A percentile compares a stretch with the other conserved stretches of the same genome.
Conservation (phyloP, 1,140 invertebrate species). For the Drosophila erecta region DNA sequence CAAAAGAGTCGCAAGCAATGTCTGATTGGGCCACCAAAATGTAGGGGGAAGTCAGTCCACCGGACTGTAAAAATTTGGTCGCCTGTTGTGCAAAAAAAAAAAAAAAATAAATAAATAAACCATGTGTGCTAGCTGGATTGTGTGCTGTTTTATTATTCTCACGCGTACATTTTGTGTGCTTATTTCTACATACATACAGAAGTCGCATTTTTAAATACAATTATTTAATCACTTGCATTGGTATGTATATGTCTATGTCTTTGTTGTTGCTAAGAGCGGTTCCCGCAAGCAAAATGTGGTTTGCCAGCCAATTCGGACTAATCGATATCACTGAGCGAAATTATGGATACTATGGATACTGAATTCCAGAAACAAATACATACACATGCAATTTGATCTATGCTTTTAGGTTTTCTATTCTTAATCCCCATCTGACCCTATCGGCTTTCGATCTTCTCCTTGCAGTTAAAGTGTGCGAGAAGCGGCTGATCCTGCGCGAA, state of each 20-base stretch:
- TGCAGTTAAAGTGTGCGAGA: constrained; percentile 98
- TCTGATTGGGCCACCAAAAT: not conserved
- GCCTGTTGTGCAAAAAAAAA: constrained; percentile 28
- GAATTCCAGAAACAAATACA: too few relatives aligned
- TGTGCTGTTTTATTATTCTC: constrained; percentile 48
- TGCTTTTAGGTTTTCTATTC: not conserved
- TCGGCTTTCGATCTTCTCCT: constrained; percentile 45
- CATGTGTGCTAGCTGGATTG: not conserved
- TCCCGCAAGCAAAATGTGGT: constrained; percentile 14
- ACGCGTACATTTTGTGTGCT: constrained; percentile 38
- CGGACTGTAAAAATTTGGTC: constrained; percentile 37
- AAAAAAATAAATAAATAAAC: not conserved
- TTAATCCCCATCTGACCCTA: too few relatives aligned
- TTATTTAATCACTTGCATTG: constrained; percentile 43
- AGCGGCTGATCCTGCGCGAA: constrained; percentile 95
- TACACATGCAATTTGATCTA: not conserved
- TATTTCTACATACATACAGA: constrained; percentile 3
- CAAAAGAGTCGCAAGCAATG: constrained; percentile 17
- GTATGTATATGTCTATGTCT: not conserved
- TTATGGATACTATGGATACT: not conserved
- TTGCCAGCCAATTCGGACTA: constrained; percentile 4
- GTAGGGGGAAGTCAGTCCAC: constrained; percentile 6
- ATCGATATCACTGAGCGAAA: not conserved
- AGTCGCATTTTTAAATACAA: constrained; percentile 48
- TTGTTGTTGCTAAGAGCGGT: constrained; percentile 25